Evolutionary conservation across 1,140 invertebrate species (phyloP).

Genomic region (Spodoptera litura): DNA sequence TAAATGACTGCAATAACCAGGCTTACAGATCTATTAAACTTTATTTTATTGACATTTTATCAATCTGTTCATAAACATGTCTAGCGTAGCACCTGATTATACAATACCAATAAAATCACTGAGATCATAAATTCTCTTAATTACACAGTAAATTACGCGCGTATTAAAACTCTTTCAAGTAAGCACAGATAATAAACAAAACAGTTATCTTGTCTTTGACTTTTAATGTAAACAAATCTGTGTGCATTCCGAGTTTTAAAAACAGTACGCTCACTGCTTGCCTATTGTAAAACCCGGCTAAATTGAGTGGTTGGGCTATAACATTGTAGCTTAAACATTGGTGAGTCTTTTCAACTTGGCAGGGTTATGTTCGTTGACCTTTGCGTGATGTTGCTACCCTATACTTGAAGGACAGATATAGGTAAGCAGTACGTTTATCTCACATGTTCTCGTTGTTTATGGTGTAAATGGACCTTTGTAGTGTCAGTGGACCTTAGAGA

Average conservation of each 20-base stretch:
- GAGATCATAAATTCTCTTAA: constrained; percentile 2
- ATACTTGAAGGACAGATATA: constrained; percentile 43
- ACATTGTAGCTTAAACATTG: not conserved
- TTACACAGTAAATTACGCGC: not conserved
- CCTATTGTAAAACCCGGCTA: constrained; percentile 56
- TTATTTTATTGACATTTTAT: too few relatives aligned
- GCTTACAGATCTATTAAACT: too few relatives aligned
- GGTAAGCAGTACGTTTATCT: constrained; percentile 44
- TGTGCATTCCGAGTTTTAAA: constrained; percentile 43
- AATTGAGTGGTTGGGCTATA: constrained; percentile 45
- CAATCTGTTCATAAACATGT: too few relatives aligned
- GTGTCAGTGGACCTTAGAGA: constrained; percentile 6
- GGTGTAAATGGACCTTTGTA: constrained; percentile 14
- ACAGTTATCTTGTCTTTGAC: constrained; percentile 39
- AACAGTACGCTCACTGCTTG: constrained; percentile 27
- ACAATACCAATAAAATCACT: not conserved
- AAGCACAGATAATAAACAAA: constrained; percentile 23
- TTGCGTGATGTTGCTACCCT: constrained; percentile 51
- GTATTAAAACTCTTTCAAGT: constrained; percentile 21
- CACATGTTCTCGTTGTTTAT: constrained; percentile 16
- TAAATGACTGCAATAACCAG: too few relatives aligned
- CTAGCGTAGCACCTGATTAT: not conserved
- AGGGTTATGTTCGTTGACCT: constrained; percentile 68
- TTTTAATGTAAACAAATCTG: constrained; percentile 46
- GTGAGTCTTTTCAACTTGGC: constrained; percentile 50